A percentile compares a stretch with the other conserved stretches of the same genome.
Evolutionary conservation across 1,140 invertebrate genomes (phyloP).

Genomic region (Saccostrea glomerata): DNA sequence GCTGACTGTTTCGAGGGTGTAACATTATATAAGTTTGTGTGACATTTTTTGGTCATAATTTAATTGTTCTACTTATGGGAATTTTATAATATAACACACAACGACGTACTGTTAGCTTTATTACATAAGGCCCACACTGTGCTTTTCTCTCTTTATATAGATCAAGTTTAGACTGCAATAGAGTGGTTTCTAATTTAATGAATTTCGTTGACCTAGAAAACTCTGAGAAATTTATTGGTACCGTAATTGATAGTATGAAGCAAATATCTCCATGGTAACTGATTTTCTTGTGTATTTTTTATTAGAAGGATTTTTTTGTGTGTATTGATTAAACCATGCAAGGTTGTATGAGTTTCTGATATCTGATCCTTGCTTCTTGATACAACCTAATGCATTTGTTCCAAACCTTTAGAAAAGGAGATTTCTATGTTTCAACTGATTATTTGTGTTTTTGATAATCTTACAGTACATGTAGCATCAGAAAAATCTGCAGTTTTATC

Average conservation of each 20-base stretch:
- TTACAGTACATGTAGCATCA: too few relatives aligned
- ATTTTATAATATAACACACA: neutral
- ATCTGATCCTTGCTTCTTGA: neutral
- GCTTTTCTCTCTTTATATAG: neutral
- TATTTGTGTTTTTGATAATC: too few relatives aligned
- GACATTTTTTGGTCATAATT: too few relatives aligned
- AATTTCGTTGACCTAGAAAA: constrained; percentile 18
- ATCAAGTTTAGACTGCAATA: neutral
- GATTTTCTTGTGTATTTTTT: neutral
- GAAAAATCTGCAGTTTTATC: too few relatives aligned
- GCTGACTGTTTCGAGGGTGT: too few relatives aligned
- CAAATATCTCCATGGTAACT: constrained; percentile 1
- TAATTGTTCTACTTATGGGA: neutral
- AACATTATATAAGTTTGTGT: too few relatives aligned
- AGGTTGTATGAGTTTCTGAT: neutral
- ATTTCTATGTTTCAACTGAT: neutral
- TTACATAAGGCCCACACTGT: neutral
- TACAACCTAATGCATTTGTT: neutral
- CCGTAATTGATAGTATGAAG: neutral
- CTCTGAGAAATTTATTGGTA: neutral
- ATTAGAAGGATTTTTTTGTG: neutral
- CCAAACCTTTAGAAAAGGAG: neutral
- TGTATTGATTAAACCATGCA: neutral
- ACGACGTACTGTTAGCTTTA: neutral
- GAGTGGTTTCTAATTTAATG: neutral